Base-by-base conservation (phyloP, 2,797 vertebrate genomes). In the Discoglossus pictus region DNA sequence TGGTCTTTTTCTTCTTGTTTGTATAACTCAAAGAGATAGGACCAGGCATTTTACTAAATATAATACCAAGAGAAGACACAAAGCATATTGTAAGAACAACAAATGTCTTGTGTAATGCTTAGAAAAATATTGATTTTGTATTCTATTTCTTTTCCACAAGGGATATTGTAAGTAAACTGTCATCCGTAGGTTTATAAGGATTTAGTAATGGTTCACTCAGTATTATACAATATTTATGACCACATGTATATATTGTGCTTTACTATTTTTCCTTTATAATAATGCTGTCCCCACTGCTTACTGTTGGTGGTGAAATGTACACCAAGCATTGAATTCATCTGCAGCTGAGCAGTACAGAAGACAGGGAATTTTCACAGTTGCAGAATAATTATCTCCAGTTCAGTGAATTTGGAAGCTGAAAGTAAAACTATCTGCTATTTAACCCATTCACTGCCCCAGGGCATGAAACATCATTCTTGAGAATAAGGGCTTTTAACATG, bases 371-470 rank as follows among this genome's bases (percentile, higher is more conserved):
- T 64, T 70, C 67, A 71, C 68, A 71, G 61, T 71, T 64, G 61
- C 46, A 36, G 53, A 64, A 64, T 71, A 71, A 64, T 71, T 64
- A 64, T 64, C 61, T 64, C 53, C 61, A 71, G 68, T 71, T 71
- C 60, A 71, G 42, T 62, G 52, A 58, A 36, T 71, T 71, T 50
- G 48, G 68, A 44, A 64, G 60, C 43, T 64, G 46, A 64, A 71
- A 71, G 68, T 71, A 50, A 71, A 71, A 63, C 61, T 52, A 70
- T 70, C 60, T 63, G 56, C 36, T 64, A 64, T 61, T 71, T 64
- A 71, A 71, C 68, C 61, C 61, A 47, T 55, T 64, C 46, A 35
- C 61, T 58, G 61, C 68, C 60, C 54, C 46, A 51, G 44, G 68
- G 60, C 47, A 56, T 43, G 39, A 16, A 31, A 59, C 39, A n/a